phyloP scores from a whole-genome alignment of 2,113 vertebrate species.

The Corythaixoides concolor region DNA sequence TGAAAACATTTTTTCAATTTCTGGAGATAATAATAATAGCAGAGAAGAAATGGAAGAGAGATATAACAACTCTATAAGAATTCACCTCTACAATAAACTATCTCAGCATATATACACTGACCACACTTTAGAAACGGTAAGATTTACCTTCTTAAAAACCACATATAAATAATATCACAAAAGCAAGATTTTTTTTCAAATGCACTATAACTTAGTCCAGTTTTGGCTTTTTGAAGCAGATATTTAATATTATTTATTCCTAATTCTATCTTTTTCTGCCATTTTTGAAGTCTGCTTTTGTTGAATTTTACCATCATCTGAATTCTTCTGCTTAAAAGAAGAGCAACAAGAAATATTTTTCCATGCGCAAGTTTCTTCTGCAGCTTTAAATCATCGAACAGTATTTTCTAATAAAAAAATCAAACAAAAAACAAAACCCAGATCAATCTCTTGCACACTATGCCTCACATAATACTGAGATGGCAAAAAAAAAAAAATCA shows the following conservation, averaged over 20 bases:
- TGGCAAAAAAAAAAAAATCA: neutral
- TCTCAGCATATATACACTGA: neutral
- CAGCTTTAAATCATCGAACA: neutral
- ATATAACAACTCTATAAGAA: neutral
- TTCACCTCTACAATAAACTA: neutral
- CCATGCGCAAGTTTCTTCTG: neutral
- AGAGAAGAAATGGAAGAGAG: neutral
- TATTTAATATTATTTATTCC: neutral
- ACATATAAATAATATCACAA: neutral
- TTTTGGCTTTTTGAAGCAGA: neutral
- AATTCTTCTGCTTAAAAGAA: neutral
- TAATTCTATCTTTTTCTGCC: neutral
- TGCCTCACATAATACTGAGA: neutral
- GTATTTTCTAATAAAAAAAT: neutral
- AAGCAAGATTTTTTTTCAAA: neutral
- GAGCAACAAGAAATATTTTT: neutral
- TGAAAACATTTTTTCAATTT: neutral
- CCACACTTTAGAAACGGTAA: neutral
- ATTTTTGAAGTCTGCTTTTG: neutral
- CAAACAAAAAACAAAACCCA: neutral
- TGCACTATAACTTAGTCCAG: neutral
- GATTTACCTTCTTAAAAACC: neutral
- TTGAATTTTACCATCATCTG: neutral
- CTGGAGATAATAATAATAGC: neutral
- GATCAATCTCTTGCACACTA: neutral